Base-by-base conservation (phyloP, 2,113 vertebrate species). In the Pelodiscus sinensis region DNA sequence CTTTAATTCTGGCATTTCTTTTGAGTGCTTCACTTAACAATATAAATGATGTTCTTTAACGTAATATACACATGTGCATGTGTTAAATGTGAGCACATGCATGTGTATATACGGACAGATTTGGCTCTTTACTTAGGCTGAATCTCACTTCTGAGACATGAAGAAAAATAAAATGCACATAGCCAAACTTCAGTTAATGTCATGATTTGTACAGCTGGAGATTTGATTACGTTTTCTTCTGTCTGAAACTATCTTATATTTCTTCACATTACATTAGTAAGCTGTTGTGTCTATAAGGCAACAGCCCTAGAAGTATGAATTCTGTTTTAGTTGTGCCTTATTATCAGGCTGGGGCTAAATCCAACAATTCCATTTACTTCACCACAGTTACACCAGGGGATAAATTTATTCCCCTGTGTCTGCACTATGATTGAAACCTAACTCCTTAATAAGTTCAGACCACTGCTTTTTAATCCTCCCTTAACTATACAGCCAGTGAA, bases 341-440 rank as follows among this genome's bases (percentile, higher is more conserved):
- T 38, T 73, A 7, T 50, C 54, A 31, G 14, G 2, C 22, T 1
- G 0, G 9, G 35, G 82, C 71, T 29, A 88, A 79, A 89, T 79
- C 82, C 54, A 44, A 29, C 54, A 81, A 73, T 85, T 82, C 11
- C 52, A 50, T 77, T 77, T 77, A 50, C 22, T 86, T 57, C 65
- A 57, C 65, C 65, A 35, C 38, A 2, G 0, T 58, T 89, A 60
- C 27, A 31, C 60, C 18, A 79, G 81, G 78, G n/a, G 15, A 94
- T 86, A 82, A 92, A 84, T 89, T 94, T 94, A 8, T 88, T 94
- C 92, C 89, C 79, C 88, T 75, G 94, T 88, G 57, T 8, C 51
- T 91, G 79, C 83, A 71, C 62, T 52, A 38, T 12, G 84, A 83
- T 9, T 92, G 79, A 92, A 84, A 90, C n/a, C 65, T 77, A 55